Base-by-base conservation (phyloP, 2,797 vertebrate genomes). In the Clarias laeviceps region DNA sequence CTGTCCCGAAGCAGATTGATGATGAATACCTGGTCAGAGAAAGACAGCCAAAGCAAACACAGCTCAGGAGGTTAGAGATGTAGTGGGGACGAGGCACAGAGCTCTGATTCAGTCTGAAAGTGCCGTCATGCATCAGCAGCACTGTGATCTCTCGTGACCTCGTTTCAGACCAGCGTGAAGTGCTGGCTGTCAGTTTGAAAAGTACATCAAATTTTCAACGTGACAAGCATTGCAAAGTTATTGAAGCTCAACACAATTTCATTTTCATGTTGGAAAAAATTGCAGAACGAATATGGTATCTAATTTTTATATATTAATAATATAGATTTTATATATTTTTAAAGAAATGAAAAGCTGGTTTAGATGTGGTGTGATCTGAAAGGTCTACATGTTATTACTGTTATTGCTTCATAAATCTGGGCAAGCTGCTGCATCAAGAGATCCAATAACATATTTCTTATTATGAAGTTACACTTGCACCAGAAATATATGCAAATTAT, bases 1-100 rank as follows among this genome's bases (percentile, higher is more conserved):
- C 97, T 99, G 94, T 99, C 98, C 91, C 98, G 96, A 88, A 99
- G 96, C 91, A 99, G 94, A 93, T 99, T 99, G 87, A 99, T 99
- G 92, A 99, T 98, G 92, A 99, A 99, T 62, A 99, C 98, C 98
- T 99, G 90, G 70, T 84, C 14, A 90, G 14, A 82, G 4, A 86
- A 5, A 81, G 78, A 83, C 29, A 85, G 32, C 1, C 37, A 82
- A 73, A 82, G 17, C 57, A 82, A 85, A 54, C 14, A 85, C 34
- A 79, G 29, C 11, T 85, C 54, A 84, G 68, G 29, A 76, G 70
- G 56, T 84, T 66, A 79, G 17, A 37, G 29, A 32, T 2, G n/a
- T 45, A 72, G 24, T 59, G 18, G 32, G 65, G 59, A 84, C 73
- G 27, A 83, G 45, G 27, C 11, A 64, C n/a, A 82, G 34, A 78